phyloP scores from a whole-genome alignment of 2,797 vertebrate genomes.

The Menidia menidia region DNA sequence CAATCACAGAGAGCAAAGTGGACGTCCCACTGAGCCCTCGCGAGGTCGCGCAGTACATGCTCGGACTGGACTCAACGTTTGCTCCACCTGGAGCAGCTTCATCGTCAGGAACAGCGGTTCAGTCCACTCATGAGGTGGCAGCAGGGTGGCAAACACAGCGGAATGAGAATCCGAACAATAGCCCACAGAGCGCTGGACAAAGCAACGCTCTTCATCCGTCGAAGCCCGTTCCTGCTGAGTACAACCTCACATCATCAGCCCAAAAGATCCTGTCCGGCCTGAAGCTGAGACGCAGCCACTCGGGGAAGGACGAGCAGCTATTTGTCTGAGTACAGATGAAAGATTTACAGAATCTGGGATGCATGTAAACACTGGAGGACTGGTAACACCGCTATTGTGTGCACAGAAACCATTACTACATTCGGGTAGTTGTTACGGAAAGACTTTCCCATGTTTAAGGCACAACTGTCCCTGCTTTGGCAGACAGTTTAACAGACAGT shows the following conservation, averaged over 20 bases:
- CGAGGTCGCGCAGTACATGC: slow-evolving; percentile 65
- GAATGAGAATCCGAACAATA: slow-evolving; percentile 58
- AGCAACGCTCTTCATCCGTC: slow-evolving; percentile 41
- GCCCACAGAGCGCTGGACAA: slow-evolving; percentile 36
- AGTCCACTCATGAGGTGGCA: slow-evolving; percentile 11
- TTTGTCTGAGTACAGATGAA: slow-evolving; percentile 74
- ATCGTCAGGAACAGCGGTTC: slow-evolving; percentile 17
- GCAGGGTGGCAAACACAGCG: slow-evolving; percentile 26
- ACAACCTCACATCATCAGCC: slow-evolving; percentile 61
- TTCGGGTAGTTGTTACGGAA: neutral
- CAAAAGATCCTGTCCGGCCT: slow-evolving; percentile 81
- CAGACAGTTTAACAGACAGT: neutral
- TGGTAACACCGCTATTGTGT: slow-evolving; percentile 16
- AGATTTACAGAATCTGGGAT: neutral
- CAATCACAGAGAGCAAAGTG: slow-evolving; percentile 15
- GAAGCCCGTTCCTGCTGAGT: slow-evolving; percentile 59
- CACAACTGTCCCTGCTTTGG: neutral
- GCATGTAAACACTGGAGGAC: slow-evolving; percentile 9
- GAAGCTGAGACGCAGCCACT: slow-evolving; percentile 76
- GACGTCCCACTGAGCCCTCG: slow-evolving; percentile 49
- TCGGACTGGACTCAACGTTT: slow-evolving; percentile 56
- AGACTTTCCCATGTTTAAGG: slow-evolving; percentile 2
- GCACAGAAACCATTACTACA: slow-evolving; percentile 4
- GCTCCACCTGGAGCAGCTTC: slow-evolving; percentile 18
- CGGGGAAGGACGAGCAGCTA: slow-evolving; percentile 78